phyloP scores from a whole-genome alignment of 2,797 vertebrate species.

The Smutsia temminckii region DNA sequence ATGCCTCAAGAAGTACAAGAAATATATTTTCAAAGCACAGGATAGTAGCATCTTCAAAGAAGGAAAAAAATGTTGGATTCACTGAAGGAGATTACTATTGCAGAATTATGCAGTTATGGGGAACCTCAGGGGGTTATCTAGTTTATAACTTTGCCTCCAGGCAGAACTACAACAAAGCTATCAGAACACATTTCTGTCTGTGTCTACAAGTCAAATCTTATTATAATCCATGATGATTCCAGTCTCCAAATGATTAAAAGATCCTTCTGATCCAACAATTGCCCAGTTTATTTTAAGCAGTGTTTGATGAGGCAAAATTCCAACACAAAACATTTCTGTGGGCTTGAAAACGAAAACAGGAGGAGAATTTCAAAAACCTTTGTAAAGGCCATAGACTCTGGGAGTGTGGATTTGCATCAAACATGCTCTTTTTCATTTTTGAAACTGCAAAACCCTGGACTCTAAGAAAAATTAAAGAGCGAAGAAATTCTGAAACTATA shows the following conservation, averaged over 20 bases:
- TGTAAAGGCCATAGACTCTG: constrained; percentile 23
- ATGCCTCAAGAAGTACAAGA: constrained; percentile 56
- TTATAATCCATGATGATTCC: constrained; percentile 55
- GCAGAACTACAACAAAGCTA: constrained; percentile 54
- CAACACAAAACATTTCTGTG: constrained; percentile 39
- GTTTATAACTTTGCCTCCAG: constrained; percentile 47
- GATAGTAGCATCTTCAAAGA: constrained; percentile 62
- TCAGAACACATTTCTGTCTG: constrained; percentile 18
- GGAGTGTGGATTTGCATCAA: neutral
- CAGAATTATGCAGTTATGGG: constrained; percentile 27
- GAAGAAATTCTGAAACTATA: constrained; percentile 61
- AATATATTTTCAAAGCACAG: constrained; percentile 57
- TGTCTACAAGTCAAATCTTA: constrained; percentile 55
- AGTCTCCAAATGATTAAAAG: constrained; percentile 55
- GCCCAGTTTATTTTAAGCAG: constrained; percentile 57
- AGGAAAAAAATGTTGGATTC: constrained; percentile 60
- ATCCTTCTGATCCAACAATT: constrained; percentile 45
- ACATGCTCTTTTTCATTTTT: neutral
- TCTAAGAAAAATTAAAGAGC: constrained; percentile 60
- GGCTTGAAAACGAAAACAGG: constrained; percentile 35
- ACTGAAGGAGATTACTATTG: constrained; percentile 55
- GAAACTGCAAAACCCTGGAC: constrained; percentile 36
- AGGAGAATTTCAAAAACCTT: constrained; percentile 62
- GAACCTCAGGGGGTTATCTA: constrained; percentile 17
- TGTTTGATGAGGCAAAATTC: constrained; percentile 48